phyloP scores from a whole-genome alignment of 2,888 invertebrate genomes.

The Drosophila anomelani region DNA sequence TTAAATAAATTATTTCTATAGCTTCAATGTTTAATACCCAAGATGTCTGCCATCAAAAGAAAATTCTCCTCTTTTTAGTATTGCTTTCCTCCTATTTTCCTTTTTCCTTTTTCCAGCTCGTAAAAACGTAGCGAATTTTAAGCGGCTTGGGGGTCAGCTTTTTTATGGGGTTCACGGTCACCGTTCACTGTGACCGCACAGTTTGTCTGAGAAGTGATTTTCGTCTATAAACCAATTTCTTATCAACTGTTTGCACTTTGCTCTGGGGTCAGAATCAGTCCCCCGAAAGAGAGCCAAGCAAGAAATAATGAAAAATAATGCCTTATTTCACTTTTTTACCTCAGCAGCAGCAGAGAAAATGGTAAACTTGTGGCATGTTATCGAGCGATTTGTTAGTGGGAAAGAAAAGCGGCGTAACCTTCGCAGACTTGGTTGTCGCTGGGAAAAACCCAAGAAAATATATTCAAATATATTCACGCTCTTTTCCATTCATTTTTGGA shows the following conservation, averaged over 20 bases:
- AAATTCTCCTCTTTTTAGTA: background rate
- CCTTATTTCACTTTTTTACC: slow-evolving; percentile 14
- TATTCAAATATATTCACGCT: no score
- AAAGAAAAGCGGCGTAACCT: background rate
- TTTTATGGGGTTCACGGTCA: slow-evolving; percentile 1
- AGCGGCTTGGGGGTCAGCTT: slow-evolving; percentile 31
- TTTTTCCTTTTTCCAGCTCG: background rate
- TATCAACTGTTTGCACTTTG: slow-evolving; percentile 32
- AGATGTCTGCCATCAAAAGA: background rate
- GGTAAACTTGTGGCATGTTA: slow-evolving; percentile 7
- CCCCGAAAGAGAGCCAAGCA: background rate
- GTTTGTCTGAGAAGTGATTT: slow-evolving; percentile 14
- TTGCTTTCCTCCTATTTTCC: background rate
- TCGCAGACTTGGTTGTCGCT: background rate
- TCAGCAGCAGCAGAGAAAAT: background rate
- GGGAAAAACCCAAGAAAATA: slow-evolving; percentile 13
- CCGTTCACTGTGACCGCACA: background rate
- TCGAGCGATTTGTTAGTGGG: slow-evolving; percentile 2
- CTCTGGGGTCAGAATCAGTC: background rate
- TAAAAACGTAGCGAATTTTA: slow-evolving; percentile 12
- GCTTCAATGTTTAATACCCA: background rate
- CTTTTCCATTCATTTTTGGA: no score
- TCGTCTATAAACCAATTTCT: slow-evolving; percentile 25
- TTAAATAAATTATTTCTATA: background rate
- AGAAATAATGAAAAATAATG: background rate